phyloP scores from a whole-genome alignment of 2,888 invertebrate genomes.

The Syritta pipiens region DNA sequence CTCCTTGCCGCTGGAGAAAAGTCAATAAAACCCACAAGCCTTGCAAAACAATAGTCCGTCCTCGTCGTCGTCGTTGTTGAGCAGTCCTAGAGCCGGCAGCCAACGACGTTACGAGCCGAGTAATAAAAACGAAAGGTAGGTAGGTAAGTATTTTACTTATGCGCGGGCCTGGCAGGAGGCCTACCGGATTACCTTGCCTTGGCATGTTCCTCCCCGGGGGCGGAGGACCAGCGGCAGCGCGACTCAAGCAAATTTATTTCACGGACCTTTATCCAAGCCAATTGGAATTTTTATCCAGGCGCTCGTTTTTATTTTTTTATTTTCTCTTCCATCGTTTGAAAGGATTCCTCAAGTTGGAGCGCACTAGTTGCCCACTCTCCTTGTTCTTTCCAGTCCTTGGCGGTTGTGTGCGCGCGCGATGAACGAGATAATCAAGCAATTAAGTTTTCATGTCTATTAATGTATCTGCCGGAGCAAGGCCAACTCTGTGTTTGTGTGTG shows the following conservation, averaged over 20 bases:
- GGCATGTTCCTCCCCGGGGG: constrained; percentile 48
- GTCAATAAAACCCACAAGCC: constrained; percentile 65
- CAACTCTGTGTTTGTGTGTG: too few relatives aligned
- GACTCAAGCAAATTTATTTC: constrained; percentile 57
- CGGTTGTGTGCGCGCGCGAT: constrained; percentile 63
- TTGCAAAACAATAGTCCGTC: constrained; percentile 62
- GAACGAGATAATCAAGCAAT: constrained; percentile 71
- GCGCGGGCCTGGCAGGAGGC: constrained; percentile 64
- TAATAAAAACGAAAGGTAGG: constrained; percentile 35
- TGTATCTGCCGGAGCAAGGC: constrained; percentile 49
- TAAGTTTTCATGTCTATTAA: constrained; percentile 70
- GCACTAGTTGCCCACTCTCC: constrained; percentile 36
- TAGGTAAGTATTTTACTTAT: constrained; percentile 53
- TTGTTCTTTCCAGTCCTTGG: constrained; percentile 9
- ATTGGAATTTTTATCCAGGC: constrained; percentile 54
- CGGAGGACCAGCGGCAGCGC: background rate
- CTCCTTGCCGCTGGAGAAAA: constrained; percentile 40
- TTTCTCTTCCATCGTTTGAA: constrained; percentile 2
- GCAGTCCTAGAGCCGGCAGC: constrained; percentile 5
- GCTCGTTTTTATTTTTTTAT: constrained; percentile 15
- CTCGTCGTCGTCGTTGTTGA: too few relatives aligned
- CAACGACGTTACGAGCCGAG: constrained; percentile 19
- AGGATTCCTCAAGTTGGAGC: constrained; percentile 24
- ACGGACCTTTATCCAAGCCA: constrained; percentile 55
- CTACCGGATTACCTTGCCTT: constrained; percentile 64